These are phyloP conservation scores for Octonoba sinensis DNA, from an alignment of 2,888 invertebrate genomes.

Conservation along the genomic window DNA sequence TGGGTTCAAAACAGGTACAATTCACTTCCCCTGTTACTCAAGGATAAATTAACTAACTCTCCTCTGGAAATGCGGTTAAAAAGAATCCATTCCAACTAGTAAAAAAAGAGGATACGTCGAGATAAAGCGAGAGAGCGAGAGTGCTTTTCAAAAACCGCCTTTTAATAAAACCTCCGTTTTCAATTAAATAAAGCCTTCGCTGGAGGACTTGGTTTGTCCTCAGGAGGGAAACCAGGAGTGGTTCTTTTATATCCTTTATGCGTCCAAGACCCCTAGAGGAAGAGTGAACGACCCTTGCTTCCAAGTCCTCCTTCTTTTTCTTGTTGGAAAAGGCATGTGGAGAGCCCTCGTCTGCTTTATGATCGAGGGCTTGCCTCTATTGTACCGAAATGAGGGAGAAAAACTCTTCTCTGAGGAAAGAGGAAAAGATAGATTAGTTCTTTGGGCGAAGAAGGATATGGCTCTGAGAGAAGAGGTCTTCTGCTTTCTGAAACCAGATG, in stretches of 20 bases:
- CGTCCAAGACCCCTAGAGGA: conserved; percentile 41
- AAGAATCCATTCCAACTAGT: too few relatives aligned
- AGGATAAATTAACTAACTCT: too few relatives aligned
- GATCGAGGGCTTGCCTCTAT: conserved; percentile 45
- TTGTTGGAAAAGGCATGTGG: conserved; percentile 4
- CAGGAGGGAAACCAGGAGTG: conserved; percentile 41
- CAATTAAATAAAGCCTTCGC: conserved; percentile 51
- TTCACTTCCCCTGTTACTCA: too few relatives aligned
- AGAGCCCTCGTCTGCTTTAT: conserved; percentile 41
- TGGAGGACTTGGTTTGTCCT: conserved; percentile 19
- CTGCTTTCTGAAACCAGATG: conserved; percentile 9
- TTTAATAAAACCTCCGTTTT: conserved; percentile 32
- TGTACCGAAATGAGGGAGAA: conserved; percentile 43
- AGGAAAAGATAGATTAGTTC: conserved; percentile 51
- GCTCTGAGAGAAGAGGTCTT: background rate
- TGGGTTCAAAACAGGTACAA: too few relatives aligned
- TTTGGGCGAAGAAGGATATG: conserved; percentile 13
- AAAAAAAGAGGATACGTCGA: too few relatives aligned
- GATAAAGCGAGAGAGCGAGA: background rate
- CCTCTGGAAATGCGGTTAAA: too few relatives aligned
- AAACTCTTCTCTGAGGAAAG: conserved; percentile 29
- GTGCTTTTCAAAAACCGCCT: conserved; percentile 6
- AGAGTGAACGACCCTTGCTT: conserved; percentile 55
- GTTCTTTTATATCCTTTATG: conserved; percentile 38
- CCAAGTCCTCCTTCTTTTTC: conserved; percentile 9